Base-by-base conservation (phyloP, 1,140 invertebrate genomes). In the Pseudomyrmex gracilis region DNA sequence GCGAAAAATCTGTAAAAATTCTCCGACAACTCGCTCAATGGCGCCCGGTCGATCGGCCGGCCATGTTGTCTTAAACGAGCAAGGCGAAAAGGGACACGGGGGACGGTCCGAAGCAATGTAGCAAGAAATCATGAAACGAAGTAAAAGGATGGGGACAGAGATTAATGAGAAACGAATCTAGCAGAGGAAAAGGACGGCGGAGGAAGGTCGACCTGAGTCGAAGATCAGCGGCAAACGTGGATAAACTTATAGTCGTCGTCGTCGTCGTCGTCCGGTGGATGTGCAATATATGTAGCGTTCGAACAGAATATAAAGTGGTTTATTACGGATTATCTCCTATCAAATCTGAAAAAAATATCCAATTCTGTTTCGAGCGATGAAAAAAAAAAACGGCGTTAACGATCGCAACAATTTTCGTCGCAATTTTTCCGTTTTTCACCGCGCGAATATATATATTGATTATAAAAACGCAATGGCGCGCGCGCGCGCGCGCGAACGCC, bases 101-200 rank as follows among this genome's bases (percentile, higher is more conserved):
- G 73, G 61, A 77, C 61, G 64, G 78, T 78, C 60, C 67, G 82
- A 58, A 82, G 84, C 55, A 82, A 63, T 77, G 83, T 85, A 89
- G 87, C 90, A 90, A 91, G 90, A 92, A 91, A 89, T 91, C 89
- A 85, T 87, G 90, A 92, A 91, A 92, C 87, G 89, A 91, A 92
- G 89, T 88, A 89, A 90, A 89, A 89, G 89, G 90, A 90, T 88
- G 92, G 90, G 90, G 91, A 92, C 91, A 87, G 90, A 92, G 92
- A 92, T 92, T 92, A 92, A 92, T 92, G 92, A 90, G 91, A 92
- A 90, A 92, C 89, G 92, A 92, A 93, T 92, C 92, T 88, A 80
- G 89, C 84, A 53, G 85, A 82, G 83, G 60, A 82, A 34, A 77
- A 77, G 60, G 58, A 80, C 53, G 66, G 58, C 43, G 66, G 49